Percentiles rank a stretch among this genome's conserved stretches.
Evolutionary conservation across 2,888 invertebrate genomes (phyloP).

Genomic region (Andrena haemorrhoa): DNA sequence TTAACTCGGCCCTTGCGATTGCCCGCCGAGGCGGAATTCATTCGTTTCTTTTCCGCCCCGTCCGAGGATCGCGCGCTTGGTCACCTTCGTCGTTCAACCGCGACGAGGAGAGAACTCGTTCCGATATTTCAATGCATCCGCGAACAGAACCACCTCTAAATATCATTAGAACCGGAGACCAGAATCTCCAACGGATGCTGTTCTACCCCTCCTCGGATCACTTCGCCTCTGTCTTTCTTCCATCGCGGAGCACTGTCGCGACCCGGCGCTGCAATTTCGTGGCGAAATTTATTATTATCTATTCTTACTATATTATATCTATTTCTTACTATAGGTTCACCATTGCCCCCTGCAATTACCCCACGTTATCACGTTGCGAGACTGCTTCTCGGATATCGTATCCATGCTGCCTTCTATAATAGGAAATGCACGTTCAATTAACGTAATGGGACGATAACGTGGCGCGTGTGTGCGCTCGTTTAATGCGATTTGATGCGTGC

Average conservation of each 20-base stretch:
- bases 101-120: conserved; percentile 68
- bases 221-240: not conserved
- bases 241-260: not conserved
- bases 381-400: not conserved
- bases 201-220: not conserved
- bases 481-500: conserved; percentile 2
- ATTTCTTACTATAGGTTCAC: not conserved
- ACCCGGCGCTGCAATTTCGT: not conserved
- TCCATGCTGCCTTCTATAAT: conserved; percentile 23
- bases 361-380: not conserved
- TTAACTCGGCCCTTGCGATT: conserved; percentile 69
- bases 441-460: conserved; percentile 29
- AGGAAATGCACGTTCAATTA: conserved; percentile 36
- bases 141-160: conserved; percentile 31
- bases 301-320: too few species aligned
- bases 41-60: conserved; percentile 60
- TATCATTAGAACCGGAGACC: conserved; percentile 22
- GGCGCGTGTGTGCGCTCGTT: conserved; percentile 8
- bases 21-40: conserved; percentile 49
- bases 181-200: not conserved
- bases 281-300: too few species aligned
- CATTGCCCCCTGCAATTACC: not conserved
- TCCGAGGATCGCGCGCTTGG: conserved; percentile 58
- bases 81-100: conserved; percentile 71
- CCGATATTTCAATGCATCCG: conserved; percentile 51